Evolutionary conservation across 2,113 vertebrate genomes (phyloP), one percentile per base, ranked within the genome.

Genomic region (Scytalopus superciliaris): DNA sequence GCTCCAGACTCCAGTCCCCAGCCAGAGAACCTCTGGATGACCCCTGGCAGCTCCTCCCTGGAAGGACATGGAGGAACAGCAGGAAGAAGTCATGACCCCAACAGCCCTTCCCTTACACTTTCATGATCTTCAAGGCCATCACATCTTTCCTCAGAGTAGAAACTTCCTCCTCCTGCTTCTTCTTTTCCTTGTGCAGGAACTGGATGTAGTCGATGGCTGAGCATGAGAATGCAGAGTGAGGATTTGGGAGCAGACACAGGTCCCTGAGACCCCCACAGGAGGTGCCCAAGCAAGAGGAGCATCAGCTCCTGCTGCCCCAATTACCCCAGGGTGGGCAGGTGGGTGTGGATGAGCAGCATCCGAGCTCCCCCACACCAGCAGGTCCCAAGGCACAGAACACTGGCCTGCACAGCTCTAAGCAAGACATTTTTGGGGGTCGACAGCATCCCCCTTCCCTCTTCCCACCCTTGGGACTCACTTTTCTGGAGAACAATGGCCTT

Each of bases 161-260:
- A 76, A 99, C 98, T 87, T 99, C 99, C 95, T 99, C 99, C 90
- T 99, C 99, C 94, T 99, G 99, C 96, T 99, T 99, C 94, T 99
- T 99, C 97, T 99, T 99, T 96, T 99, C 99, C 97, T 99, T 99
- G 91, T 99, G 99, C 97, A 99, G 97, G 96, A 99, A 99, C 98
- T 99, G 99, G 95, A 99, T 99, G 97, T 99, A 99, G 97, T 99
- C 99, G 1, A 99, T 99, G 47, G 99, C 99, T 99, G 83, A 40
- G 40, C 37, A 16, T 1, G 10, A 70, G 62, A 86, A 81, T 1
- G 13, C 4, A 44, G 27, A 52, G 19, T 19, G 40, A 90, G 60
- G 44, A 12, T 17, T 9, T 23, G 16, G 59, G 63, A 77, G 42
- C 27, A 37, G 7, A 21, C 31, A 4, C 1, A 2, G 40, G 13